Percentiles rank a stretch among this genome's conserved stretches.
Conservation (phyloP, 2,113 vertebrate species). For the Aegotheles bennettii region DNA sequence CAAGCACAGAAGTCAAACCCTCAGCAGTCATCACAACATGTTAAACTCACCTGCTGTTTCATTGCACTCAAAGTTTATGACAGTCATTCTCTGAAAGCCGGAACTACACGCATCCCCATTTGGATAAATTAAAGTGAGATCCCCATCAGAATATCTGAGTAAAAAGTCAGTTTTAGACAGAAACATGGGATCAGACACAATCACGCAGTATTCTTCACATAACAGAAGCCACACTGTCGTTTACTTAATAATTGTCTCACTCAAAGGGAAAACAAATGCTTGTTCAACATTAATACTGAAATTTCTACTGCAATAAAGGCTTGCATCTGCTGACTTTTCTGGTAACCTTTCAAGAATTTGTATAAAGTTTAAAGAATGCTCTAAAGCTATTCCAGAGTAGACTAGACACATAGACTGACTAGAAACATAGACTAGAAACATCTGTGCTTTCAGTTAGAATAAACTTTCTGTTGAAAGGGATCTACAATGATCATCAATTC, state of each 20-base stretch:
- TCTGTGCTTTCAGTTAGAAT: background rate
- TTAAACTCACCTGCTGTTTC: conserved; percentile 80
- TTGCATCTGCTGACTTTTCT: background rate
- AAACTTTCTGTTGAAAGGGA: background rate
- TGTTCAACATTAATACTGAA: background rate
- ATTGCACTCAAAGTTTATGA: conserved; percentile 94
- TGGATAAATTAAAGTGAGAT: conserved; percentile 88
- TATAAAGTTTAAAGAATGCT: background rate
- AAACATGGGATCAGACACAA: background rate
- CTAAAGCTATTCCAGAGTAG: background rate
- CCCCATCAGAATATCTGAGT: conserved; percentile 91
- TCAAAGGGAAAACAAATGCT: background rate
- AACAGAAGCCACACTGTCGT: background rate
- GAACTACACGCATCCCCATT: conserved; percentile 84
- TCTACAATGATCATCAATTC: background rate
- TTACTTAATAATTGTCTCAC: background rate
- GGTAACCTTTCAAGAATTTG: background rate
- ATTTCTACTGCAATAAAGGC: background rate
- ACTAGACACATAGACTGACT: too few relatives aligned
- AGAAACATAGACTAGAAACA: too few relatives aligned
- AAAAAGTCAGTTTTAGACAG: background rate
- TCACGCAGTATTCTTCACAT: background rate
- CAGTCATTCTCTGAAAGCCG: conserved; percentile 92
- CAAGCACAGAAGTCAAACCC: background rate
- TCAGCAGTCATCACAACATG: background rate